Percentiles rank a stretch among this genome's conserved stretches.
Evolutionary conservation across 2,797 vertebrate genomes (phyloP).

Genomic region (Leuciscus waleckii): DNA sequence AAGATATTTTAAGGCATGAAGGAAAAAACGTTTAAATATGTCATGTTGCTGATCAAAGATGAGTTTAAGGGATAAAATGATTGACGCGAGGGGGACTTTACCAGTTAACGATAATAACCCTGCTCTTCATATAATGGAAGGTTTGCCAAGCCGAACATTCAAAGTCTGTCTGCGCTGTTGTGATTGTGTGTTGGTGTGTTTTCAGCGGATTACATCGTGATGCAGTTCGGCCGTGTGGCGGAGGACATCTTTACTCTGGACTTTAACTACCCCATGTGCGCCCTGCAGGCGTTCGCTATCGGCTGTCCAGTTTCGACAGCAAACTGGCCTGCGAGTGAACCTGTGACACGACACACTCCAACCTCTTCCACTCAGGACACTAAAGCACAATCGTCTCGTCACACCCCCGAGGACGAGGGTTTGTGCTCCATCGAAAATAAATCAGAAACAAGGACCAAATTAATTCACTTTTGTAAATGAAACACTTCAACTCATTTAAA

Average conservation of each 20-base stretch:
- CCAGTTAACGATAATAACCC: too few relatives aligned
- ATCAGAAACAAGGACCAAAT: neutral
- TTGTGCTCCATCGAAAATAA: neutral
- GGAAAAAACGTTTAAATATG: too few relatives aligned
- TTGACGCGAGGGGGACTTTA: too few relatives aligned
- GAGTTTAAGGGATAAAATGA: too few relatives aligned
- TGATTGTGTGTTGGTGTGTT: conserved; percentile 8
- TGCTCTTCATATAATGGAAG: neutral
- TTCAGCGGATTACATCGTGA: conserved; percentile 95
- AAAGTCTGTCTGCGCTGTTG: neutral
- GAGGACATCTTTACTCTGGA: conserved; percentile 97
- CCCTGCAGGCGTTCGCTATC: conserved; percentile 95
- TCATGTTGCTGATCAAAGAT: too few relatives aligned
- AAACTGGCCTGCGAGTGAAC: conserved; percentile 94
- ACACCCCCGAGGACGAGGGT: neutral
- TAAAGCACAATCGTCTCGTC: neutral
- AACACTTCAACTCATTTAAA: conserved; percentile 41
- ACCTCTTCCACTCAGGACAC: conserved; percentile 13
- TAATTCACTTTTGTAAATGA: conserved; percentile 24
- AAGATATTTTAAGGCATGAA: too few relatives aligned
- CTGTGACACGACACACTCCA: neutral
- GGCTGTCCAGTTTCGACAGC: conserved; percentile 97
- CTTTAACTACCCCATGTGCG: conserved; percentile 97
- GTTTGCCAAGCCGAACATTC: neutral
- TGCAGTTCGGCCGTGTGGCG: conserved; percentile 96